These are phyloP conservation scores for Emys orbicularis DNA, from an alignment of 2,797 vertebrate genomes.

Conservation along the genomic window DNA sequence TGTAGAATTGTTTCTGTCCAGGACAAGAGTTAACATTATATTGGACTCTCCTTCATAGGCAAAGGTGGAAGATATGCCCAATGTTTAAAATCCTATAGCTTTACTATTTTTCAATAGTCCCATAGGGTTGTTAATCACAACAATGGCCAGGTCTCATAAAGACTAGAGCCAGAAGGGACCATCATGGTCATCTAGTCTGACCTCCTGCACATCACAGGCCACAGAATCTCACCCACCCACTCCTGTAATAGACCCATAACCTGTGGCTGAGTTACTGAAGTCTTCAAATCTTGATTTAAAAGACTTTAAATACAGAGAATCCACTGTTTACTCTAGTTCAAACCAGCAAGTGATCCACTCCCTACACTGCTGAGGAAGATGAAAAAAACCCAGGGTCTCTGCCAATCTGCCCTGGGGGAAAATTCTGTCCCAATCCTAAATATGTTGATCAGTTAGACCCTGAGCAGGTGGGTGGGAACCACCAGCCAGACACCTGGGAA, in stretches of 20 bases:
- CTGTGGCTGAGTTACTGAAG: neutral
- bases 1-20: neutral
- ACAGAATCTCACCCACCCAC: neutral
- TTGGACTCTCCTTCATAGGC: neutral
- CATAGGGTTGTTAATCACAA: neutral
- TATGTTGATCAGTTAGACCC: neutral
- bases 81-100: neutral
- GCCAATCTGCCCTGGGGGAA: neutral
- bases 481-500: neutral
- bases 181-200: neutral
- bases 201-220: neutral
- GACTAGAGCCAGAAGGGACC: neutral
- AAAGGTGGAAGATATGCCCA: neutral
- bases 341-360: neutral
- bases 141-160: neutral
- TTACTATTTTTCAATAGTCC: neutral
- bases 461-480: neutral
- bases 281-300: neutral
- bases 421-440: neutral
- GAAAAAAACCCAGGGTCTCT: neutral
- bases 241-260: neutral
- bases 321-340: neutral
- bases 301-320: neutral
- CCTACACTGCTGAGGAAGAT: neutral
- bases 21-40: neutral